Evolutionary conservation across 2,888 invertebrate genomes (phyloP).

Genomic region (Nephrotoma appendiculata): DNA sequence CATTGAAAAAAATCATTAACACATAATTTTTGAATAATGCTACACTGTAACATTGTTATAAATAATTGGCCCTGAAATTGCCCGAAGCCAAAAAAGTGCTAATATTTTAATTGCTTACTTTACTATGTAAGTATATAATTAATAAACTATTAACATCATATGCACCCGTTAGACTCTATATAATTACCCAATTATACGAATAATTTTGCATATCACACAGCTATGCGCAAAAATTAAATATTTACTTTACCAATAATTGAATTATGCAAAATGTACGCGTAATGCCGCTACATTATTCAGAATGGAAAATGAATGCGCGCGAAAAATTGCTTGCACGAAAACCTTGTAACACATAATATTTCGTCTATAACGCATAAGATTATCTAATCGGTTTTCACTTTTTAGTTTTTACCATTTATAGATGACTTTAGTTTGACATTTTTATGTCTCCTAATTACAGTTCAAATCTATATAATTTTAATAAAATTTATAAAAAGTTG

Average conservation of each 20-base stretch:
- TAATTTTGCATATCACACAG: background rate
- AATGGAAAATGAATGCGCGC: background rate
- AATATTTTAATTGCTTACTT: background rate
- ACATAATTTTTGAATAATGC: too few species aligned
- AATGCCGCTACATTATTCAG: background rate
- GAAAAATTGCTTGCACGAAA: background rate
- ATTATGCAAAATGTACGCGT: background rate
- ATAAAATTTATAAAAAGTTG: background rate
- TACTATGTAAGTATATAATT: background rate
- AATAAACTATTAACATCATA: background rate
- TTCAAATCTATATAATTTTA: background rate
- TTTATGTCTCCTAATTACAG: background rate
- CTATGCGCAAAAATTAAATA: background rate
- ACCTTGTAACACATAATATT: background rate
- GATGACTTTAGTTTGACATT: background rate
- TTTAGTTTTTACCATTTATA: background rate
- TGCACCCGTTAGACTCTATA: background rate
- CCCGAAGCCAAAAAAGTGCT: background rate
- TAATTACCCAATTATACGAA: background rate
- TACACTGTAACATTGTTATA: background rate
- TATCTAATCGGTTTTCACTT: background rate
- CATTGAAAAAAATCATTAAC: background rate
- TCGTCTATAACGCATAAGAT: background rate
- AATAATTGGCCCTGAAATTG: background rate
- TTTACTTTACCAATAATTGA: background rate